Evolutionary conservation across 2,888 invertebrate genomes (phyloP), one percentile per base, ranked within the genome.

Genomic region (Drosophila dives): DNA sequence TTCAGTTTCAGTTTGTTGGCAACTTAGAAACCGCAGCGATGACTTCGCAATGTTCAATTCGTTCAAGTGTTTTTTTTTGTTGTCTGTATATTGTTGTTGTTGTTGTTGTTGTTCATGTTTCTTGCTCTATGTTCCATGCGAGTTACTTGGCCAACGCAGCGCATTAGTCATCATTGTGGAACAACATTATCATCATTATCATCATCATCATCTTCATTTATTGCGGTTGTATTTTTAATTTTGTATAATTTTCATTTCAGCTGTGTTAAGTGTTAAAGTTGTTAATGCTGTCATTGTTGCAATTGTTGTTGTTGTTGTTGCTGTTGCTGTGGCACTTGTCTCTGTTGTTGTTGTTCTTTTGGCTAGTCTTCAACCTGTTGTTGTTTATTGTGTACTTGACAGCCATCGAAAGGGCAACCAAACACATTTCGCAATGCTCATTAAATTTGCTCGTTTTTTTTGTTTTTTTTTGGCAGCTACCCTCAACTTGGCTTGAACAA

Each of bases 361-460:
- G 87, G 82, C 76, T 84, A 82, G 85, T 82, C 83, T 85, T 79
- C 88, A 87, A 84, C 84, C 88, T 84, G 86, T 88, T 86, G 86
- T 83, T 80, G 82, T 86, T 86, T 86, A 86, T 83, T 84, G 89
- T 88, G 89, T 86, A 86, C 89, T 84, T 86, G 87, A 82, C 84
- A 83, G 85, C 82, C 82, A 88, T 89, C 84, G 89, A 89, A 86
- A 86, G 86, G 89, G 89, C 86, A 86, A 86, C 83, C 82, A 86
- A 86, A 89, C 85, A 86, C 80, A 86, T 86, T 86, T 86, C 84
- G 85, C 88, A 88, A 88, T 86, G 88, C 85, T 86, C 88, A 86
- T 86, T 86, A 86, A 86, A 80, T 85, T 79, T 71, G 67, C 68
- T 72, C 6, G 63, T 76, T 72, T 65, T 65, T 32, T 36, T 38